Percentiles rank a stretch among this genome's conserved stretches.
Evolutionary conservation across 2,113 vertebrate species (phyloP).

Genomic region (Channa argus): DNA sequence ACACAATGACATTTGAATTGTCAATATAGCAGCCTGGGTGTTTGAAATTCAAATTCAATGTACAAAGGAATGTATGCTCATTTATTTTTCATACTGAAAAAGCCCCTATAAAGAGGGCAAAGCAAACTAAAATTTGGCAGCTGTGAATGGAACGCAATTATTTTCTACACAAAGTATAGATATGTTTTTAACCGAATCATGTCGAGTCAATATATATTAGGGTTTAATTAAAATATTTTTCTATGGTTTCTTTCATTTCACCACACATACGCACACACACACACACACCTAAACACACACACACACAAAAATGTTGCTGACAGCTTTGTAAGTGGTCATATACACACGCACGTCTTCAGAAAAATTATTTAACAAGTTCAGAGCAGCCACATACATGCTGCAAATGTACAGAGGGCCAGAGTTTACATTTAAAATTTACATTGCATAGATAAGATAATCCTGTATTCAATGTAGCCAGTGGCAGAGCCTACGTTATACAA

Average conservation of each 20-base stretch:
- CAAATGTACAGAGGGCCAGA: slow-evolving; percentile 38
- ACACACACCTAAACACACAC: background rate
- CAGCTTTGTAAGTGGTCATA: slow-evolving; percentile 63
- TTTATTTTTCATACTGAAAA: slow-evolving; percentile 37
- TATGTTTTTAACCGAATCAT: slow-evolving; percentile 39
- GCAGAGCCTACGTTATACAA: slow-evolving; percentile 30
- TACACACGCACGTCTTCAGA: slow-evolving; percentile 35
- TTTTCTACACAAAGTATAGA: slow-evolving; percentile 43
- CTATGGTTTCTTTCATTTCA: slow-evolving; percentile 44
- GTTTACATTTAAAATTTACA: slow-evolving; percentile 62
- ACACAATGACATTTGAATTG: slow-evolving; percentile 24
- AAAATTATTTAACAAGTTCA: slow-evolving; percentile 27
- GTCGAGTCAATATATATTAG: slow-evolving; percentile 62
- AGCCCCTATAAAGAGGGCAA: background rate
- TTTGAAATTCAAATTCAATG: background rate
- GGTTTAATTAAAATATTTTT: slow-evolving; percentile 60
- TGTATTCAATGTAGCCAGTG: background rate
- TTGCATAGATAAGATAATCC: slow-evolving; percentile 69
- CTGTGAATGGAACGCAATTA: slow-evolving; percentile 1
- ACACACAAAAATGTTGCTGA: slow-evolving; percentile 8
- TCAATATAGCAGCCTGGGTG: slow-evolving; percentile 32
- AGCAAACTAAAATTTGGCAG: slow-evolving; percentile 9
- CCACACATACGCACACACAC: slow-evolving; percentile 21
- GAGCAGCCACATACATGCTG: slow-evolving; percentile 33
- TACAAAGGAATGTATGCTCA: background rate